Evolutionary conservation across 2,113 vertebrate genomes (phyloP), one percentile per base, ranked within the genome.

Genomic region (Cyprinodon variegatus): DNA sequence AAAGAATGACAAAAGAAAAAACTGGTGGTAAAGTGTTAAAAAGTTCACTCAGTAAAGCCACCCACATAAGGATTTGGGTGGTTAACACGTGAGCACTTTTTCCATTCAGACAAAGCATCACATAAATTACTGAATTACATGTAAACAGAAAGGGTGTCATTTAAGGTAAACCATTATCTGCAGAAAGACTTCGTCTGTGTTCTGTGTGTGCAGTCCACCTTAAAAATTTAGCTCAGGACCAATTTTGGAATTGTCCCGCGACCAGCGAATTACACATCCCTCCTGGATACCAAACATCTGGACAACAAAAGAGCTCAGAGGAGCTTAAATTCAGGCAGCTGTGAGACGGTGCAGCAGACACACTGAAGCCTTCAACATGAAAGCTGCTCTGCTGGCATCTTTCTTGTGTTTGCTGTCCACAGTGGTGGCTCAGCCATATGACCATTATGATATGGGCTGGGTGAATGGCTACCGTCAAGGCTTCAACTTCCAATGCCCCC

Each of bases 401-500:
- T 84, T 91, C 40, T 79, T 95, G 72, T 86, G 93, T 39, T 76
- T 97, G 89, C 86, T 95, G 80, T 85, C 90, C 0, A 12, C 74
- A 1, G 90, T 62, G 60, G 81, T 41, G 1, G 79, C 85, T 70
- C 92, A 93, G 85, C 60, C 84, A 36, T 72, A 95, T 1, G 94
- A 97, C 2, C 93, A 96, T 29, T 59, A 95, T 3, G 95, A 96
- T 0, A 97, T 98, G 65, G 94, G 78, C 12, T 99, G 97, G 97
- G 92, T 93, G 85, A 99, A 99, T 5, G 88, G 93, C 50, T 96
- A 96, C 87, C 95, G 96, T 3, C 98, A 99, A 86, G 94, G 98
- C 72, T 99, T 99, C 90, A 99, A 96, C 94, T 99, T 96, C 89
- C 98, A 99, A 91, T 99, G 98, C 82, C 95, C 96, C 0, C 97